Percentiles rank a stretch among this genome's conserved stretches.
These are phyloP conservation scores for Chanos chanos DNA, from an alignment of 2,797 vertebrate genomes.

Conservation along the genomic window DNA sequence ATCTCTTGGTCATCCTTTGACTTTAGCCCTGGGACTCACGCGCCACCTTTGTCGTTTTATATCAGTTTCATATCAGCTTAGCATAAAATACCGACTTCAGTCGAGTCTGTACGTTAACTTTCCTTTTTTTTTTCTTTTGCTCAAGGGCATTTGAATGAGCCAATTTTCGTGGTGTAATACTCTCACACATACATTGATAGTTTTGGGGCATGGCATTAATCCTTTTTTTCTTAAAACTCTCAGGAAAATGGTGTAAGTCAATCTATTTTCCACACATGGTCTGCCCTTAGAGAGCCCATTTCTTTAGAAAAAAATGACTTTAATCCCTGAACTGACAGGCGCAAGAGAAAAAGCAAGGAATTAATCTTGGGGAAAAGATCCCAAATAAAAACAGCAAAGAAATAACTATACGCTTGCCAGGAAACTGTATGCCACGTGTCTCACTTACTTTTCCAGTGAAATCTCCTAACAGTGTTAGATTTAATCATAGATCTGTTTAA, in stretches of 20 bases:
- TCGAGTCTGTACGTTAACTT: too few relatives aligned
- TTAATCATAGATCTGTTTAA: constrained; percentile 41
- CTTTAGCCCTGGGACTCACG: too few relatives aligned
- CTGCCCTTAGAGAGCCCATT: constrained; percentile 16
- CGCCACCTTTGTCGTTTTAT: too few relatives aligned
- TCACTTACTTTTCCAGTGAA: constrained; percentile 47
- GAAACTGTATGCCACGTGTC: constrained; percentile 21
- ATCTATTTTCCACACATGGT: not conserved
- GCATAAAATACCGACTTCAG: too few relatives aligned
- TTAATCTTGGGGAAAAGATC: constrained; percentile 19
- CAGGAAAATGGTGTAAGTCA: not conserved
- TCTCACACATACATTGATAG: constrained; percentile 15
- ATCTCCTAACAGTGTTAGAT: constrained; percentile 39
- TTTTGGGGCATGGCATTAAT: constrained; percentile 39
- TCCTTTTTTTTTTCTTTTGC: constrained; percentile 5
- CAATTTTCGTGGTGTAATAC: constrained; percentile 13
- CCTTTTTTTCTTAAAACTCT: constrained; percentile 19
- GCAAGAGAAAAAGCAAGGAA: constrained; percentile 34
- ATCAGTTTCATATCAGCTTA: too few relatives aligned
- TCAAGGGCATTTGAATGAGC: constrained; percentile 8
- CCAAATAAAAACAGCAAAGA: constrained; percentile 27
- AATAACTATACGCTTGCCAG: constrained; percentile 15
- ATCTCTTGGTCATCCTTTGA: too few relatives aligned
- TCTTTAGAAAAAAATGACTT: constrained; percentile 28
- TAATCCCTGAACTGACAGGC: constrained; percentile 38